Evolutionary conservation across 2,888 invertebrate genomes (phyloP).

Genomic region (Xanthostigma xanthostigma): DNA sequence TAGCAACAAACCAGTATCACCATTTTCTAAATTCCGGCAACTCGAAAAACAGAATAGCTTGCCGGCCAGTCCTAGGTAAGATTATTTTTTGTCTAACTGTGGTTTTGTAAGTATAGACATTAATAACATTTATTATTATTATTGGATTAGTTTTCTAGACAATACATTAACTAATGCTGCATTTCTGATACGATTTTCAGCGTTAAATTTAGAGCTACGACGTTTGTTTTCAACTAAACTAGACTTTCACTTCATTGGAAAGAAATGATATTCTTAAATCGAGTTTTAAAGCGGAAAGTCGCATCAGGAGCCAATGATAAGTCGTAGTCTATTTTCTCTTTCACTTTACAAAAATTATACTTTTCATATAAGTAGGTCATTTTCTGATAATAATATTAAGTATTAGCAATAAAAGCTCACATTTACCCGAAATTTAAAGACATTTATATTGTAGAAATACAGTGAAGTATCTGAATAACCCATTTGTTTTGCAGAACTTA

Average conservation of each 20-base stretch:
- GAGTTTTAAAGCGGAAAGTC: too few relatives aligned
- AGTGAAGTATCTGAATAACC: too few relatives aligned
- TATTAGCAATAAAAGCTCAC: too few relatives aligned
- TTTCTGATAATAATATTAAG: too few relatives aligned
- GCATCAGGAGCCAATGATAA: too few relatives aligned
- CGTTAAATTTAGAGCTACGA: neutral
- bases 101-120: neutral
- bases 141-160: neutral
- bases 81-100: conserved; percentile 8
- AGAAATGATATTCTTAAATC: neutral
- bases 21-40: conserved; percentile 84
- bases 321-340: too few relatives aligned
- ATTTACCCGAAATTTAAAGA: too few relatives aligned
- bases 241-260: neutral
- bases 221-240: neutral
- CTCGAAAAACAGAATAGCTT: conserved; percentile 72
- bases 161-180: neutral
- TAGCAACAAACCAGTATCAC: conserved; percentile 51
- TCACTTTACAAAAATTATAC: too few relatives aligned
- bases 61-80: conserved; percentile 64
- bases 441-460: too few relatives aligned
- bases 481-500: too few relatives aligned
- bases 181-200: neutral
- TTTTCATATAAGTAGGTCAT: too few relatives aligned
- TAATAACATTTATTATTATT: neutral